Percentiles rank a stretch among this genome's conserved stretches.
phyloP scores from a whole-genome alignment of 2,113 vertebrate species.

The Hystrix cristata region DNA sequence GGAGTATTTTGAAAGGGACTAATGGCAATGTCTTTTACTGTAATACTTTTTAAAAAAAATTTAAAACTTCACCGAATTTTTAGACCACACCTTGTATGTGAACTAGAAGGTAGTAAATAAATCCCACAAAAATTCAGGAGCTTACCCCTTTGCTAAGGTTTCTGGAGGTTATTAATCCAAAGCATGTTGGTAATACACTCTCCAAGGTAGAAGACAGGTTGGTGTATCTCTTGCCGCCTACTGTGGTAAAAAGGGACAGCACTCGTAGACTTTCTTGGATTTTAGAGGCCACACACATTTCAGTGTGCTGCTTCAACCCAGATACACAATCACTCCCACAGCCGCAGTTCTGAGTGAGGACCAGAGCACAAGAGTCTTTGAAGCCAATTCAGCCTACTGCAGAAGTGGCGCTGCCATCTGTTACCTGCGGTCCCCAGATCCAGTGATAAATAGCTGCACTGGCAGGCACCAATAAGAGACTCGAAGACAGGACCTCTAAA shows the following conservation, averaged over 20 bases:
- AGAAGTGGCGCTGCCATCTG: neutral
- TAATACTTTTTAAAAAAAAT: too few species aligned
- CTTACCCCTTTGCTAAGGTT: neutral
- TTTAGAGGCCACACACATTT: neutral
- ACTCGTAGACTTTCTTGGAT: neutral
- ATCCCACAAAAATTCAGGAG: neutral
- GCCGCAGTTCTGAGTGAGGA: neutral
- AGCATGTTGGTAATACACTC: too few species aligned
- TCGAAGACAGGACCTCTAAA: neutral
- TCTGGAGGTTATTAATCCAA: neutral
- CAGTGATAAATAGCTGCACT: neutral
- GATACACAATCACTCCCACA: neutral
- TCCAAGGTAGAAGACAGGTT: neutral
- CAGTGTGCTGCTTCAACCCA: neutral
- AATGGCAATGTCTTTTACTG: too few species aligned
- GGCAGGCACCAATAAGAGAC: neutral
- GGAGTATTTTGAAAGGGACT: too few species aligned
- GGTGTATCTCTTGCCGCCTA: neutral
- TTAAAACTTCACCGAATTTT: too few species aligned
- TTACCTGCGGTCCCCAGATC: neutral
- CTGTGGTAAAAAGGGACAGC: neutral
- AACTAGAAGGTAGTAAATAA: neutral
- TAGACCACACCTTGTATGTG: neutral
- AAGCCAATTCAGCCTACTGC: neutral
- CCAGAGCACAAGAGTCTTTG: neutral